A percentile compares a stretch with the other conserved stretches of the same genome.
phyloP scores from a whole-genome alignment of 2,888 invertebrate genomes.

The Zygaena filipendulae region DNA sequence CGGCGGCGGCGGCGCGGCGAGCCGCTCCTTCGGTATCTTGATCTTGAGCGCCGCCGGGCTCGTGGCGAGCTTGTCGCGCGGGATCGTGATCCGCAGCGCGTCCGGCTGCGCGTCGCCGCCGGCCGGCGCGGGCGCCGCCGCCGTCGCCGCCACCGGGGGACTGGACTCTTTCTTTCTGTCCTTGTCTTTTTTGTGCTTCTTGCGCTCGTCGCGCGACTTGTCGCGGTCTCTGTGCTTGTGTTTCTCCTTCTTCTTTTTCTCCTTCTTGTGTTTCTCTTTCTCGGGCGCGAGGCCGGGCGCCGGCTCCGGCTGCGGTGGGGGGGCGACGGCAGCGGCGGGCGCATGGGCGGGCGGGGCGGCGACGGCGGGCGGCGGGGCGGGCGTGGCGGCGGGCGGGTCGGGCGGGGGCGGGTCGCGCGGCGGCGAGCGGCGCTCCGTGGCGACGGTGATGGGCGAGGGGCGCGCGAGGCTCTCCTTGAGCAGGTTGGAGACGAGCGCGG shows the following conservation, averaged over 20 bases:
- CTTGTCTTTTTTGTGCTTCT: constrained; percentile 78
- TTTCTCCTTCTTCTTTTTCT: constrained; percentile 84
- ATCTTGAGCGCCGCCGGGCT: constrained; percentile 77
- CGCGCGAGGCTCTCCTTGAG: constrained; percentile 73
- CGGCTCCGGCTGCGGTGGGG: constrained; percentile 15
- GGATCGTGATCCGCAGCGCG: constrained; percentile 49
- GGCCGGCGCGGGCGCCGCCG: constrained; percentile 23
- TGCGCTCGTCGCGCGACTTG: constrained; percentile 76
- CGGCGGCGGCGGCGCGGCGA: constrained; percentile 65
- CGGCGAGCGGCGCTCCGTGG: constrained; percentile 44
- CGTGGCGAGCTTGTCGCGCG: constrained; percentile 45
- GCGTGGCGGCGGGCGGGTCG: constrained; percentile 20
- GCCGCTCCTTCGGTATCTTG: constrained; percentile 82
- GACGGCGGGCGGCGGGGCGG: constrained; percentile 10
- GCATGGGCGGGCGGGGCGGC: constrained; percentile 16
- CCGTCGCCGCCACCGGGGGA: constrained; percentile 14
- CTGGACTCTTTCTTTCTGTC: constrained; percentile 41
- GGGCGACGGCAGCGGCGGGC: constrained; percentile 21
- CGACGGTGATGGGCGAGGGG: constrained; percentile 51
- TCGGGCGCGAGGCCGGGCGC: constrained; percentile 20
- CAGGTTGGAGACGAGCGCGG: constrained; percentile 75
- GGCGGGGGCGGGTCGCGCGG: constrained; percentile 37
- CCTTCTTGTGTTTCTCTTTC: constrained; percentile 54
- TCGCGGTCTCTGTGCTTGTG: constrained; percentile 83
- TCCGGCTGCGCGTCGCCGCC: constrained; percentile 28